These are phyloP conservation scores for Hirtodrosophila histrioides DNA, from an alignment of 2,888 invertebrate species.

Conservation along the genomic window DNA sequence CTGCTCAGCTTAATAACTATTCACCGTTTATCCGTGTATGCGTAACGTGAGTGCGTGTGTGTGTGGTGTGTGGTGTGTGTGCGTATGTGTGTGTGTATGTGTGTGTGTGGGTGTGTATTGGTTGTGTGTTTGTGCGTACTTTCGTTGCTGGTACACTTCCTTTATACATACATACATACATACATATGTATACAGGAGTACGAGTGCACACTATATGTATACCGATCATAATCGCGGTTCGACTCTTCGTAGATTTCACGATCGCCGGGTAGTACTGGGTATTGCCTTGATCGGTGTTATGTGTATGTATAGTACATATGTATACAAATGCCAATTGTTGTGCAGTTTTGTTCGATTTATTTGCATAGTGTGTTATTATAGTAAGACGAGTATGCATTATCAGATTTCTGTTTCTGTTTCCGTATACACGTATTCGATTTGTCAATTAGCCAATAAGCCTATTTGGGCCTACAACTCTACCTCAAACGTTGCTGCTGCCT, in stretches of 20 bases:
- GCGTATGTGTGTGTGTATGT: slow-evolving; percentile 7
- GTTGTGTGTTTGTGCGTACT: slow-evolving; percentile 7
- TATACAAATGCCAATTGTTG: slow-evolving; percentile 59
- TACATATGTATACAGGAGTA: neutral
- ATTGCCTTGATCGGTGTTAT: neutral
- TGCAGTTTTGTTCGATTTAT: slow-evolving; percentile 23
- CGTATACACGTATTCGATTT: slow-evolving; percentile 12
- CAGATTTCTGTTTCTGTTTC: slow-evolving; percentile 21
- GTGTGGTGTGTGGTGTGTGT: slow-evolving; percentile 6
- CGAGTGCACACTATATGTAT: neutral
- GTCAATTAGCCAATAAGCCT: slow-evolving; percentile 16
- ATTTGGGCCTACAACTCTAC: slow-evolving; percentile 10
- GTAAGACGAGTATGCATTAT: neutral
- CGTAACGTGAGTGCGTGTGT: slow-evolving; percentile 4
- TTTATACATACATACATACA: slow-evolving; percentile 3
- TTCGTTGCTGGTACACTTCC: slow-evolving; percentile 5
- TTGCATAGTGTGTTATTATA: slow-evolving; percentile 7
- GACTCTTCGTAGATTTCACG: neutral
- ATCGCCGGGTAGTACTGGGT: slow-evolving; percentile 9
- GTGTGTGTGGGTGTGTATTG: slow-evolving; percentile 11
- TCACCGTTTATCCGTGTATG: slow-evolving; percentile 20
- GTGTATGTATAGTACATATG: slow-evolving; percentile 20
- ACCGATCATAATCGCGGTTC: too few species aligned
- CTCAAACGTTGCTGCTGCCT: slow-evolving; percentile 8
- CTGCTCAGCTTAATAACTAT: slow-evolving; percentile 9